Evolutionary conservation across 2,113 vertebrate species (phyloP).

Genomic region (Clinocottus analis): DNA sequence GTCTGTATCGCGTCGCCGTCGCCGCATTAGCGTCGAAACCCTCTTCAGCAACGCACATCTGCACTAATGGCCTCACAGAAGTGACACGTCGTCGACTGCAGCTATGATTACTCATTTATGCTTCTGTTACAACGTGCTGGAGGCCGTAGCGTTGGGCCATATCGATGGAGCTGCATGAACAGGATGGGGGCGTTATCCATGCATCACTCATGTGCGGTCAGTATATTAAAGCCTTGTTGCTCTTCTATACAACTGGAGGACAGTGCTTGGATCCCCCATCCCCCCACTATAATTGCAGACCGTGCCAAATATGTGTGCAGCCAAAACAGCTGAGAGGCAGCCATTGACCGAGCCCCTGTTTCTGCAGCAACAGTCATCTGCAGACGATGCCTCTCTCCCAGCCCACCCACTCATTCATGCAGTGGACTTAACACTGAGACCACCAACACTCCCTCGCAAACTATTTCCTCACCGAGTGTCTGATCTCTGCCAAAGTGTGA

Average conservation of each 20-base stretch:
- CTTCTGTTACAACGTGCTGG: conserved; percentile 22
- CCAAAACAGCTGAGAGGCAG: conserved; percentile 71
- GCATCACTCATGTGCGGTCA: conserved; percentile 6
- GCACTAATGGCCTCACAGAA: conserved; percentile 51
- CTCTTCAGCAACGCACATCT: conserved; percentile 36
- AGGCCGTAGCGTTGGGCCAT: neutral
- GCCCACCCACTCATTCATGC: conserved; percentile 68
- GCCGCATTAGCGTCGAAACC: conserved; percentile 31
- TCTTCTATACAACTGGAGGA: conserved; percentile 20
- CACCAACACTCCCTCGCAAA: conserved; percentile 51
- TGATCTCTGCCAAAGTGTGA: conserved; percentile 19
- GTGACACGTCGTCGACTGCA: conserved; percentile 26
- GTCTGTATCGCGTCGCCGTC: neutral
- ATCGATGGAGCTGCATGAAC: neutral
- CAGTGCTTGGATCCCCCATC: neutral
- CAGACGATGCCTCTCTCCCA: conserved; percentile 31
- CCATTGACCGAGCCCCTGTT: conserved; percentile 50
- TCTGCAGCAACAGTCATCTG: conserved; percentile 41
- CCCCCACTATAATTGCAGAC: neutral
- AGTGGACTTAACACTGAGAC: conserved; percentile 41
- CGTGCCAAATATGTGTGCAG: conserved; percentile 54
- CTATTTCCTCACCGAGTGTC: conserved; percentile 13
- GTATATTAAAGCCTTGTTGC: neutral
- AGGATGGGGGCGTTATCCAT: no score
- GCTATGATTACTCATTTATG: conserved; percentile 61